These are phyloP conservation scores for Phataginus tetradactyla DNA, from an alignment of 2,797 vertebrate genomes.

Conservation along the genomic window DNA sequence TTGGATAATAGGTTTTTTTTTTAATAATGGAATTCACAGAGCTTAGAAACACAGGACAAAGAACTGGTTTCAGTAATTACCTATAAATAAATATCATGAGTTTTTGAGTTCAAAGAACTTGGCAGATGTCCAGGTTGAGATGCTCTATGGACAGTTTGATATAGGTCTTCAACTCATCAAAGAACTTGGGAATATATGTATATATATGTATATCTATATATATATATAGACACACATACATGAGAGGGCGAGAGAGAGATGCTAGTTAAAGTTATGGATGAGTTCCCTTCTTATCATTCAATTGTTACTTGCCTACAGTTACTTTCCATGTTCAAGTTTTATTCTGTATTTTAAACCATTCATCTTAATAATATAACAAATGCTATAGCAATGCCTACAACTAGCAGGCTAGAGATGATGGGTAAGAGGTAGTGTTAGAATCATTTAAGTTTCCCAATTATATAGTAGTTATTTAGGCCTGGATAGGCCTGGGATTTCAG, in stretches of 20 bases:
- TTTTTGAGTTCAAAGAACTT: slow-evolving; percentile 12
- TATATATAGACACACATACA: neutral
- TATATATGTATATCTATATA: neutral
- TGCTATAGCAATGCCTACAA: neutral
- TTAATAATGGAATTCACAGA: neutral
- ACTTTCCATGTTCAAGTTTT: neutral
- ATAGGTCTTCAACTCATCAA: neutral
- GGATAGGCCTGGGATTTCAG: neutral
- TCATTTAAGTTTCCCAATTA: neutral
- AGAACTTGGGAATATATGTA: neutral
- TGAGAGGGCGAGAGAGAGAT: neutral
- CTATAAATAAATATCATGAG: neutral
- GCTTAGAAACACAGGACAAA: neutral
- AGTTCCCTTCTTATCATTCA: neutral
- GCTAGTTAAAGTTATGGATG: neutral
- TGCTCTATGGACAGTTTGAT: neutral
- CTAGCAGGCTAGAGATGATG: neutral
- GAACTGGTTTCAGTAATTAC: neutral
- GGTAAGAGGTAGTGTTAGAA: neutral
- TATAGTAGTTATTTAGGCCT: neutral
- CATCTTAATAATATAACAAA: neutral
- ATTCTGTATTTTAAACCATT: neutral
- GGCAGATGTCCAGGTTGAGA: neutral
- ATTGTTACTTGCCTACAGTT: neutral
- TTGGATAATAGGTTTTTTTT: neutral